Percentiles rank a stretch among this genome's conserved stretches.
Evolutionary conservation across 2,113 vertebrate genomes (phyloP).

Genomic region (Ibidorhyncha struthersii): DNA sequence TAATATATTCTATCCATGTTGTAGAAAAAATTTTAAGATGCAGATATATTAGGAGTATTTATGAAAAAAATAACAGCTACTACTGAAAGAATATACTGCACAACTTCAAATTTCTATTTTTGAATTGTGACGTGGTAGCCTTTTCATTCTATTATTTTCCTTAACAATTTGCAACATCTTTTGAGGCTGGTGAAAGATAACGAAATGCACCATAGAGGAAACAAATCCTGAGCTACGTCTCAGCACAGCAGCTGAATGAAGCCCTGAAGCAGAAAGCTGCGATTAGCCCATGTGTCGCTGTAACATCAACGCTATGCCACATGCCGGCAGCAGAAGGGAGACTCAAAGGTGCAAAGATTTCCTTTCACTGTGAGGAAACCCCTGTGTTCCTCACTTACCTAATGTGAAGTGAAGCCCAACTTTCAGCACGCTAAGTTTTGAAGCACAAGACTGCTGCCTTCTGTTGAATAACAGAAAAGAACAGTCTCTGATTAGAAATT

Average conservation of each 20-base stretch:
- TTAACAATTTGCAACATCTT: neutral
- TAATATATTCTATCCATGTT: neutral
- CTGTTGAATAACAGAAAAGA: neutral
- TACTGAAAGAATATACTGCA: neutral
- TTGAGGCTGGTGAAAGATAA: neutral
- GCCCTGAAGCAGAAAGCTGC: neutral
- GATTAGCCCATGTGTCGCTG: neutral
- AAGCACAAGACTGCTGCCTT: neutral
- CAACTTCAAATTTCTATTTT: neutral
- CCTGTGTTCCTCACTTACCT: neutral
- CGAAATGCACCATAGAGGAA: neutral
- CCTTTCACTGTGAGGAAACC: neutral
- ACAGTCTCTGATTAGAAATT: neutral
- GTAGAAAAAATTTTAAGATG: neutral
- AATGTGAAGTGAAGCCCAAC: neutral
- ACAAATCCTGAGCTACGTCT: neutral
- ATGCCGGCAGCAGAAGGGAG: rapidly evolving
- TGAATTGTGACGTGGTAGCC: neutral
- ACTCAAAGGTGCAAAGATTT: neutral
- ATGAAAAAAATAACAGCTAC: neutral
- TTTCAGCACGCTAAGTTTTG: neutral
- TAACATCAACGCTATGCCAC: neutral
- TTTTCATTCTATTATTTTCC: neutral
- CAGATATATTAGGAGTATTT: neutral
- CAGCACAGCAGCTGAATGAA: neutral